These are phyloP conservation scores for Brachionus rotundiformis DNA, from an alignment of 1,140 invertebrate genomes.

Conservation along the genomic window DNA sequence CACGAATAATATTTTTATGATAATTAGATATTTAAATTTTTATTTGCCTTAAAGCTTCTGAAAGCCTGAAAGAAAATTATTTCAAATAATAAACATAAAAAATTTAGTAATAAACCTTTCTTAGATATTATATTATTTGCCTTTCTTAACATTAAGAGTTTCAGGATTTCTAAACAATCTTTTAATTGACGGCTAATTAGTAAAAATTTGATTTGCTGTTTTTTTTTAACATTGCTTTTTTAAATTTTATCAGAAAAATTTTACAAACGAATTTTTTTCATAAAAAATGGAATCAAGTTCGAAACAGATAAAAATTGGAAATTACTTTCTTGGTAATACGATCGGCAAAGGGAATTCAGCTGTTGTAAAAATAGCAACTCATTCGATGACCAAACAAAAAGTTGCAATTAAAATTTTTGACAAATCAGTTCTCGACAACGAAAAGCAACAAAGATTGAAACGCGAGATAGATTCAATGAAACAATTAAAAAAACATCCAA, in stretches of 20 bases:
- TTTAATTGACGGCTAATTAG: conserved; percentile 20
- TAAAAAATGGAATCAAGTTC: conserved; percentile 21
- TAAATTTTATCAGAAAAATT: background rate
- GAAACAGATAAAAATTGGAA: conserved; percentile 49
- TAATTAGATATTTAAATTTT: background rate
- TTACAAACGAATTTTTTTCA: background rate
- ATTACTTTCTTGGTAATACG: conserved; percentile 66
- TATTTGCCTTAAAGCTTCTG: background rate
- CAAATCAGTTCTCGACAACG: conserved; percentile 70
- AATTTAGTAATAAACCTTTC: conserved; percentile 13
- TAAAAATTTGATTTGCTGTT: background rate
- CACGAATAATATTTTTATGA: background rate
- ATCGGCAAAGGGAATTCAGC: conserved; percentile 99
- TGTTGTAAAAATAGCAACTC: conserved; percentile 98
- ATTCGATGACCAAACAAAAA: conserved; percentile 86
- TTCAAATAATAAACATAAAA: conserved; percentile 25
- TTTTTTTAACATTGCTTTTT: background rate
- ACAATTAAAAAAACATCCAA: conserved; percentile 24
- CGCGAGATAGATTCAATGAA: conserved; percentile 50
- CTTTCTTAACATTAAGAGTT: background rate
- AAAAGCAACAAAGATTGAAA: conserved; percentile 42
- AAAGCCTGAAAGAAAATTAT: background rate
- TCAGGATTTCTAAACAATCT: background rate
- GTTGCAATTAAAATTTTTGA: conserved; percentile 99
- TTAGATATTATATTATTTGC: background rate